Evolutionary conservation across 1,140 invertebrate species (phyloP).

Genomic region (Lutraria rhynchaena): DNA sequence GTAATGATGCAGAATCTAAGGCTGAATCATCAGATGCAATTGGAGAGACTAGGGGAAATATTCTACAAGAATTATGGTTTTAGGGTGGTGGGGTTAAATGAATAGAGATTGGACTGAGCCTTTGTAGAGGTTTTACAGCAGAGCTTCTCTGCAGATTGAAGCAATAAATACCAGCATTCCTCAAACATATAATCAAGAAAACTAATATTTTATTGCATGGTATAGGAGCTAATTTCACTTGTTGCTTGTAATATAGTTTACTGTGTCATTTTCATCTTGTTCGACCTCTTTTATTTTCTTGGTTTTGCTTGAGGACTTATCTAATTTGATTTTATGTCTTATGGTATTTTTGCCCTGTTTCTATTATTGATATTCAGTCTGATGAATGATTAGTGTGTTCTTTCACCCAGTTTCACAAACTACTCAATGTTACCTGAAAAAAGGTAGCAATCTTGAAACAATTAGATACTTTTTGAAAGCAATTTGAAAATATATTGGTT

Average conservation of each 20-base stretch:
- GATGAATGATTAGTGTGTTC: too few relatives aligned
- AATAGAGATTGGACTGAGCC: conserved; percentile 51
- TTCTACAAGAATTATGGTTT: conserved; percentile 38
- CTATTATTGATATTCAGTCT: too few relatives aligned
- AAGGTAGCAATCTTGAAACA: too few relatives aligned
- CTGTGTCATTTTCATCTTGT: too few relatives aligned
- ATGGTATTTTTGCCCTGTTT: too few relatives aligned
- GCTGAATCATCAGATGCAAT: conserved; percentile 37
- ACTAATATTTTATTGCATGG: conserved; percentile 30
- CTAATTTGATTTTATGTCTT: too few relatives aligned
- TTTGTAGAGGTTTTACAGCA: conserved; percentile 18
- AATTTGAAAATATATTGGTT: too few relatives aligned
- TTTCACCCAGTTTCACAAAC: too few relatives aligned
- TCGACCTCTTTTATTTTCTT: too few relatives aligned
- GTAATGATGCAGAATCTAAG: conserved; percentile 4
- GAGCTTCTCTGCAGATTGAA: not conserved
- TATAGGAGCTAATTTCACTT: conserved; percentile 19
- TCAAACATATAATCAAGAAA: conserved; percentile 13
- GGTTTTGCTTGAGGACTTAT: too few relatives aligned
- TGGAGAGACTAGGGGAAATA: conserved; percentile 2
- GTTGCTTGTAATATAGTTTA: conserved; percentile 28
- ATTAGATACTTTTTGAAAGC: too few relatives aligned
- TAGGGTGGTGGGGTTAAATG: conserved; percentile 51
- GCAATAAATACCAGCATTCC: conserved; percentile 26
- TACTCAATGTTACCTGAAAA: too few relatives aligned